Evolutionary conservation across 1,140 invertebrate species (phyloP).

Genomic region (Musca domestica): DNA sequence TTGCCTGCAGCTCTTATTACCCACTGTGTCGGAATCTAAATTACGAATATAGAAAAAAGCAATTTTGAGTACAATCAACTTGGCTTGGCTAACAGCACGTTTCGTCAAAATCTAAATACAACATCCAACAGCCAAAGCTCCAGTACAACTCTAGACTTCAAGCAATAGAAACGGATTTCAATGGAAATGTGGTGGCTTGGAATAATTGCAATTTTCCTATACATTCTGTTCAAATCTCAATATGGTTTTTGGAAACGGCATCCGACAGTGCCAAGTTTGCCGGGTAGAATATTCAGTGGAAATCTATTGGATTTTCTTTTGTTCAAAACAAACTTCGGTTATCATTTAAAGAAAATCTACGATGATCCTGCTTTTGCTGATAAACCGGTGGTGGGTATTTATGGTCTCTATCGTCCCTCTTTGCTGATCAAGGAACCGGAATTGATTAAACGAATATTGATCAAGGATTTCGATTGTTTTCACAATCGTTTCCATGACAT

Average conservation of each 20-base stretch:
- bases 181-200: no score
- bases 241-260: constrained; percentile 45
- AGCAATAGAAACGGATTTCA: no score
- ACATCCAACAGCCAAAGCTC: no score
- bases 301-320: constrained; percentile 34
- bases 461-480: constrained; percentile 55
- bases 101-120: no score
- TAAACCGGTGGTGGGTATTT: constrained; percentile 52
- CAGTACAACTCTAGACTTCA: no score
- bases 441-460: constrained; percentile 56
- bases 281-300: constrained; percentile 36
- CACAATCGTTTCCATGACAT: constrained; percentile 43
- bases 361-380: constrained; percentile 32
- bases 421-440: constrained; percentile 57
- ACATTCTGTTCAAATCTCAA: not conserved
- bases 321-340: constrained; percentile 32
- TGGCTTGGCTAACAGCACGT: no score
- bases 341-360: constrained; percentile 37
- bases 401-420: constrained; percentile 51
- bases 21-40: no score
- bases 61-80: no score
- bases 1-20: no score
- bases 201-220: no score
- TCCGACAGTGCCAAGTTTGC: constrained; percentile 34
- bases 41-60: no score